A percentile compares a stretch with the other conserved stretches of the same genome.
phyloP scores from a whole-genome alignment of 1,140 invertebrate genomes.

The Ceratina japonica region DNA sequence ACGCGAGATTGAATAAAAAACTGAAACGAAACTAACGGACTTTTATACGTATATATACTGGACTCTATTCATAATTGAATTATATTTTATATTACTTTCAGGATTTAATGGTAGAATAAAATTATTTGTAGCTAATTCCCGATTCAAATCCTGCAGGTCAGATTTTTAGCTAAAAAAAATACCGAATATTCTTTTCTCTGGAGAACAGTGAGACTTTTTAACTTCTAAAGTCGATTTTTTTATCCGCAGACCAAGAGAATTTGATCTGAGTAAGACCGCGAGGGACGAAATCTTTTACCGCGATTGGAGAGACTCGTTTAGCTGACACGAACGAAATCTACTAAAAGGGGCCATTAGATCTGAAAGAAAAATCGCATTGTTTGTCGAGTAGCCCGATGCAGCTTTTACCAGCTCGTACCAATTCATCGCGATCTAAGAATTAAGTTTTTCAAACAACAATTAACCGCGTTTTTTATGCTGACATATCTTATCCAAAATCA shows the following conservation, averaged over 20 bases:
- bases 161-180: too few species aligned
- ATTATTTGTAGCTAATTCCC: not conserved
- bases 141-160: too few species aligned
- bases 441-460: not conserved
- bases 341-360: not conserved
- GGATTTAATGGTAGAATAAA: not conserved
- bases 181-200: not conserved
- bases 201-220: not conserved
- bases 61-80: not conserved
- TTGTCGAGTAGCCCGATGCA: not conserved
- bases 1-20: not conserved
- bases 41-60: not conserved
- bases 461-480: too few species aligned
- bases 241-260: not conserved
- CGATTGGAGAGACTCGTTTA: not conserved
- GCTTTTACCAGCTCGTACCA: not conserved
- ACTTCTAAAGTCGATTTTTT: not conserved
- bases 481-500: not conserved
- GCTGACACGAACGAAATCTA: constrained; percentile 3
- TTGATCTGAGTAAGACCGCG: not conserved
- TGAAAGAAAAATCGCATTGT: constrained; percentile 11
- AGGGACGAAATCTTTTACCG: constrained; percentile 3
- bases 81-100: not conserved
- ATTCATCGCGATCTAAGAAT: not conserved
- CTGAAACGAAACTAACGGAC: not conserved